Base-by-base conservation (phyloP, 2,113 vertebrate genomes). In the Rhodinocichla rosea region DNA sequence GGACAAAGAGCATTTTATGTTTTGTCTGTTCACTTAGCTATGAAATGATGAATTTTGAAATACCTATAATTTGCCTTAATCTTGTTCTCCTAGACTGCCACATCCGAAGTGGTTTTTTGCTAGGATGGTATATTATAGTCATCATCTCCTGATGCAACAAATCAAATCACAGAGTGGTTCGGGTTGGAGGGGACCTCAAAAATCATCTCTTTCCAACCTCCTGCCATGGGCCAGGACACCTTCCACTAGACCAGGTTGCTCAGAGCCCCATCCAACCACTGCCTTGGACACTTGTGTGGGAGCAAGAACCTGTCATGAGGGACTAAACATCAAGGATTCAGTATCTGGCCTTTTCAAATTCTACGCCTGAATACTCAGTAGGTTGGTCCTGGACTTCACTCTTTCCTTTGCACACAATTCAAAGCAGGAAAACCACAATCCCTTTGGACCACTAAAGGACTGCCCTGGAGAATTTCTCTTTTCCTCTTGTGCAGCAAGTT, bases 401-500 rank as follows among this genome's bases (percentile, higher is more conserved):
- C 53, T 44, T 75, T 68, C 35, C n/a, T 52, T 57, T 82, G 44
- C 65, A 64, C 27, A 42, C 16, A 82, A 47, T 73, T 90, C 85
- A 85, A 64, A 88, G 87, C 67, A 92, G 75, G 75, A 94, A 95
- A 95, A 90, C 74, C 75, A 94, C 0, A 0, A 83, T 65, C 50
- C 33, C 47, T 82, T 52, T 4, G 2, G 40, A 73, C 26, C 57
- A 73, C 71, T 86, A 37, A 70, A 80, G 67, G 67, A 77, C 75
- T 91, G 59, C 30, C 74, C 59, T 52, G 55, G 9, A 91, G 53
- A 74, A 67, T 53, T 86, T 79, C 12, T 91, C 55, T 91, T 91
- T 95, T 83, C 35, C 81, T 63, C 67, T 88, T 88, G 60, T 50
- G 52, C 59, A 95, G 81, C 55, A 89, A 77, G 59, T 94, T 88